Percentiles rank a stretch among this genome's conserved stretches.
Conservation (phyloP, 2,797 vertebrate genomes). For the Acanthiza pusilla region DNA sequence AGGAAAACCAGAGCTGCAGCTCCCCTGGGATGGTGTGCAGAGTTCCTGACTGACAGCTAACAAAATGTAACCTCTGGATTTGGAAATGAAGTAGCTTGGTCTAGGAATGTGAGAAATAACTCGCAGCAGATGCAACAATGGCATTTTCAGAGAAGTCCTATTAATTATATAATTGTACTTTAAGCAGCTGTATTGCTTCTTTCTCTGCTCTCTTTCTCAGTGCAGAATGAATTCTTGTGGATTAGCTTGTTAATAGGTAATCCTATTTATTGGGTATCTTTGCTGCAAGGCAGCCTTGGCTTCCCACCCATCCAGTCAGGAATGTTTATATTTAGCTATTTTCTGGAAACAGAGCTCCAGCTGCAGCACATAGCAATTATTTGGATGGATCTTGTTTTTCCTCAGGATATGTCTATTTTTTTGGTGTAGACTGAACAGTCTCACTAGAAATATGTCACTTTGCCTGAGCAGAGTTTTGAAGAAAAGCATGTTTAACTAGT, state of each 20-base stretch:
- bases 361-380: slow-evolving; percentile 31
- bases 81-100: neutral
- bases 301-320: slow-evolving; percentile 13
- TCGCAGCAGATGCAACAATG: neutral
- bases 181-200: neutral
- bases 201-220: neutral
- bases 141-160: neutral
- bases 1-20: neutral
- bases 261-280: slow-evolving; percentile 15
- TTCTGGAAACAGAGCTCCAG: slow-evolving; percentile 40
- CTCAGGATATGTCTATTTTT: slow-evolving; percentile 13
- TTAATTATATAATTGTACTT: neutral
- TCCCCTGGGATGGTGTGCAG: neutral
- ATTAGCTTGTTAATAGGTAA: neutral
- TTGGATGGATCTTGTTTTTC: slow-evolving; percentile 4
- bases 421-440: neutral
- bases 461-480: neutral
- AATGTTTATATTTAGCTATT: slow-evolving; percentile 56
- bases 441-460: slow-evolving; percentile 26
- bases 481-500: neutral
- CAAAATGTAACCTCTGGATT: neutral
- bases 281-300: slow-evolving; percentile 17
- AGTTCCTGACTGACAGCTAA: neutral
- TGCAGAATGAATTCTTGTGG: neutral
- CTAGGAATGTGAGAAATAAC: neutral